These are phyloP conservation scores for Origma solitaria DNA, from an alignment of 2,113 vertebrate genomes.

Conservation along the genomic window DNA sequence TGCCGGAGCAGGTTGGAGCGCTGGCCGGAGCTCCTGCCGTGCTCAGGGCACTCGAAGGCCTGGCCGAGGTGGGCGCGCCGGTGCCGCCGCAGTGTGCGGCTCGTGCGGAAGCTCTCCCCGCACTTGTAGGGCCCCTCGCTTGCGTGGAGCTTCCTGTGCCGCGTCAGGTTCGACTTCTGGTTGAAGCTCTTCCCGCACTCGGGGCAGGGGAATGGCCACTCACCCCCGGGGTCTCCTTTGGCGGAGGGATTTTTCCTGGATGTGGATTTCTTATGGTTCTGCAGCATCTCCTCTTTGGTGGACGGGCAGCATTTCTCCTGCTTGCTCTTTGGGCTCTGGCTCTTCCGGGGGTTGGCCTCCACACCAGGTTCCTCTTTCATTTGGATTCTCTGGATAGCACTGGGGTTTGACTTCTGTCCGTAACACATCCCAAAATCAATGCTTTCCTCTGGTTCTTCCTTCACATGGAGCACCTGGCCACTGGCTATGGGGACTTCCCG, in stretches of 20 bases:
- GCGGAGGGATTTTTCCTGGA: neutral
- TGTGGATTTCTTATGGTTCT: rapidly evolving
- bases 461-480: neutral
- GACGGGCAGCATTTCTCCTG: neutral
- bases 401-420: neutral
- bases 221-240: neutral
- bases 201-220: neutral
- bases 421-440: neutral
- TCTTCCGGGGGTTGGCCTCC: neutral
- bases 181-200: constrained; percentile 9
- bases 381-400: neutral
- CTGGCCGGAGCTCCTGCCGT: constrained; percentile 21
- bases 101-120: constrained; percentile 28
- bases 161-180: constrained; percentile 36
- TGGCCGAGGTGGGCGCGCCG: neutral
- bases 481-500: neutral
- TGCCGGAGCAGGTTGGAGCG: neutral
- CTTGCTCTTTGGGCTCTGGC: neutral
- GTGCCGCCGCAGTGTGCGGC: neutral
- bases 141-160: constrained; percentile 24
- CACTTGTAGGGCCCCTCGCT: neutral
- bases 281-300: neutral
- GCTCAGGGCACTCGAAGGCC: constrained; percentile 1
- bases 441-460: neutral
- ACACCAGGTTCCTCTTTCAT: neutral